Evolutionary conservation across 2,888 invertebrate genomes (phyloP), one percentile per base, ranked within the genome.

Genomic region (Acrobasis repandana): DNA sequence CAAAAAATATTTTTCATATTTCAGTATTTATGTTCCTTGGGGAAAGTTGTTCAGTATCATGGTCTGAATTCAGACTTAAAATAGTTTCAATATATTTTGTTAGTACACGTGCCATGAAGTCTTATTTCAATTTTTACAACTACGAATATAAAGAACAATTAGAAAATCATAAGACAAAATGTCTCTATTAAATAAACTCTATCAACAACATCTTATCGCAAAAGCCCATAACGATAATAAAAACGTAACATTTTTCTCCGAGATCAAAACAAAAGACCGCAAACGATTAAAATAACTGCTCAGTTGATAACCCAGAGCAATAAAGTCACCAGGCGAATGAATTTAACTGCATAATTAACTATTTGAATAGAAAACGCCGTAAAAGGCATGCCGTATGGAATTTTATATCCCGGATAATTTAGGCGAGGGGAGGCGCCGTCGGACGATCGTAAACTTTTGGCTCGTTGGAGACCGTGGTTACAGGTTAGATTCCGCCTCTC

Each of bases 291-390:
- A 47, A 48, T 47, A 48, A 47, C 47, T 18, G 28, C 57, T 20
- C 34, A 15, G 48, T 57, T 48, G 48, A 34, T 57, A 57, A 48
- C 47, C 33, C 33, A n/a, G 33, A 11, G 48, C 48, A 59, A 59
- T 43, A 51, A 51, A 51, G 51, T 38, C 51, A 20, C 50, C 51
- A 11, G n/a, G 38, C 51, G 50, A 51, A 51, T 51, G 51, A 59
- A 43, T 49, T 58, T 58, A 48, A 58, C 58, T 58, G 48, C 58
- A 58, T 58, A 58, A 58, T 58, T 48, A 58, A 58, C 58, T 49
- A 47, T 58, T 58, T 58, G 58, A 58, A 58, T 49, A 58, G 58
- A 58, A 58, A 48, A 48, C 15, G 34, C 58, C 48, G 48, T 58
- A 58, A 58, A 49, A 58, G 58, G 58, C 34, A 36, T 28, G 58